Percentiles rank a stretch among this genome's conserved stretches.
These are phyloP conservation scores for Thalpophila matura DNA, from an alignment of 2,888 invertebrate species.

Conservation along the genomic window DNA sequence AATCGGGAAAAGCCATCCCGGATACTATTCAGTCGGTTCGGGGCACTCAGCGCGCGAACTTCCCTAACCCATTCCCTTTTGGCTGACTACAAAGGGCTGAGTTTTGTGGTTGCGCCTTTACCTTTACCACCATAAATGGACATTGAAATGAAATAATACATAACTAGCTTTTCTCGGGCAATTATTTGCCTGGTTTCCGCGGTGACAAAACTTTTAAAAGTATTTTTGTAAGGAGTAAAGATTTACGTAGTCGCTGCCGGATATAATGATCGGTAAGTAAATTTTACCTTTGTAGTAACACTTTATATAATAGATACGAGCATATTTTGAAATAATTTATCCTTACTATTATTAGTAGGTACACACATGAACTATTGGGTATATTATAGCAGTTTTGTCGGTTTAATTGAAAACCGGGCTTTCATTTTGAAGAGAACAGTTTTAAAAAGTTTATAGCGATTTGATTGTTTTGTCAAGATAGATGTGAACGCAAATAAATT, in stretches of 20 bases:
- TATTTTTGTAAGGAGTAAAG: slow-evolving; percentile 76
- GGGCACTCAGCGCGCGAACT: slow-evolving; percentile 81
- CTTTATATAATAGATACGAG: slow-evolving; percentile 26
- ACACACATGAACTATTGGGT: not conserved
- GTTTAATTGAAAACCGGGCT: not conserved
- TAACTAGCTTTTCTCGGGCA: slow-evolving; percentile 12
- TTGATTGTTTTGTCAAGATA: not conserved
- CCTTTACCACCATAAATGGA: slow-evolving; percentile 18
- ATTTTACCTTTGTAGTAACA: slow-evolving; percentile 42
- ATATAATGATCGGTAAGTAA: slow-evolving; percentile 88
- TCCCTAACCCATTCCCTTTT: slow-evolving; percentile 59
- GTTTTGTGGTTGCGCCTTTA: slow-evolving; percentile 51
- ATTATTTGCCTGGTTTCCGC: slow-evolving; percentile 36
- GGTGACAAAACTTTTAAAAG: slow-evolving; percentile 78
- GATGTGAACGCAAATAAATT: not conserved
- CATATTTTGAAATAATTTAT: too few relatives aligned
- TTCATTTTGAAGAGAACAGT: not conserved
- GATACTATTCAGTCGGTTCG: slow-evolving; percentile 85
- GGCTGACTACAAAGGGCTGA: slow-evolving; percentile 55
- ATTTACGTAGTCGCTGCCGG: slow-evolving; percentile 76
- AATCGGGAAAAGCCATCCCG: slow-evolving; percentile 84
- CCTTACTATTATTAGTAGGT: too few relatives aligned
- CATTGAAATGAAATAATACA: slow-evolving; percentile 8
- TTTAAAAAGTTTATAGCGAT: slow-evolving; percentile 10
- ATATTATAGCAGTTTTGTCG: not conserved